Evolutionary conservation across 2,888 invertebrate species (phyloP), one percentile per base, ranked within the genome.

Genomic region (Meteorus colon): DNA sequence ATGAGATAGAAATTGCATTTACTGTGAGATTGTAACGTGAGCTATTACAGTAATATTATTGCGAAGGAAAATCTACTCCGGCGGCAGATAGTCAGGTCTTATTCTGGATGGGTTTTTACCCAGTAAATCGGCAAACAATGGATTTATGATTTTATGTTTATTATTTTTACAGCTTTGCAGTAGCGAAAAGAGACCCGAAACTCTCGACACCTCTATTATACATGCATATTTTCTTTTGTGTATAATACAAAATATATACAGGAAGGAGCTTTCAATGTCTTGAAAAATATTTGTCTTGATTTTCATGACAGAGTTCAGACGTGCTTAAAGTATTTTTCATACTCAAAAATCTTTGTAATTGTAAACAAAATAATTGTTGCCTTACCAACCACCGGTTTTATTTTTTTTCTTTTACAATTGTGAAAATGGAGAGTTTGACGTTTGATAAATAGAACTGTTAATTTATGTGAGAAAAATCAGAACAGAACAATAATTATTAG

Each of bases 131-230:
- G 73, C 76, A 77, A 83, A 86, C 85, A 84, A 85, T 85, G 80
- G 81, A 77, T 86, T 87, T 86, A 84, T 84, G 83, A 78, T 83
- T 84, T 85, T 84, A 84, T 83, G 84, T 86, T 85, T 87, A 87
- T 87, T 86, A 83, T 86, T 86, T 84, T 85, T 85, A 85, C 82
- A 80, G 83, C 82, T 83, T 74, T 78, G 81, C 83, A 84, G 84
- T 85, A 86, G 84, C 83, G 77, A 78, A 75, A 76, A 78, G 55
- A 31, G 67, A 67, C 71, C 45, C 59, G 60, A 31, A 59, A 55
- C 34, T 37, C 5, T 60, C 63, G 62, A 69, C 55, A 59, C 34
- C 72, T 67, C 34, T 12, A 51, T 60, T 69, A 48, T 29, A 60
- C 5, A 29, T 24, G 12, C 3, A 62, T 29, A 31, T 62, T 31